Evolutionary conservation across 2,888 invertebrate genomes (phyloP), one percentile per base, ranked within the genome.

Genomic region (Vanessa cardui): DNA sequence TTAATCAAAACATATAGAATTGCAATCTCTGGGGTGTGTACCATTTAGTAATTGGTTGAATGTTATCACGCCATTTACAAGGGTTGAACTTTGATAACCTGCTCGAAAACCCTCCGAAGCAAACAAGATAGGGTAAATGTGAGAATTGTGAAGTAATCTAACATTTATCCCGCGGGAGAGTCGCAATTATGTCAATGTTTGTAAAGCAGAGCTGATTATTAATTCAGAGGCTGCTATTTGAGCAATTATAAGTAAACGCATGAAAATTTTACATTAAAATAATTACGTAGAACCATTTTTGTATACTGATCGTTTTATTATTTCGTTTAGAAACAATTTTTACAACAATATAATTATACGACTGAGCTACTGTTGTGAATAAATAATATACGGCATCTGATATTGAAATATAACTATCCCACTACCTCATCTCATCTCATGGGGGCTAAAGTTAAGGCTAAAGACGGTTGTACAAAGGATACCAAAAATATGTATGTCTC

Each of bases 81-180:
- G 74, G 77, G 74, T 75, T 58, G 66, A 78, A 78, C 74, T 78
- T 77, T 76, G 76, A 77, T 75, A 78, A 75, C 78, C 71, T 71
- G 72, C 68, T 74, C 69, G 74, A 74, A 77, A 74, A 76, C 75
- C 72, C 74, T 65, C 64, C 58, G 69, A 70, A 70, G 70, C 70
- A 64, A 75, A 70, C 72, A 67, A 70, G 72, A 47, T 62, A 69
- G 71, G 72, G 72, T 67, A 73, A 76, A 77, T 74, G 75, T 74
- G 71, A 71, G 74, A 74, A 71, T 72, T 59, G 60, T 52, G 65
- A 73, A 72, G 72, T 74, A 76, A 74, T 75, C 71, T 69, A 72
- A 70, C 70, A 50, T 69, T 66, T 59, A 56, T 66, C 73, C 67
- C 75, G 20, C 45, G 75, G 72, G 74, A 71, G 59, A 68, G 59